Conservation (phyloP, 2,113 vertebrate genomes). For the Columba janthina region DNA sequence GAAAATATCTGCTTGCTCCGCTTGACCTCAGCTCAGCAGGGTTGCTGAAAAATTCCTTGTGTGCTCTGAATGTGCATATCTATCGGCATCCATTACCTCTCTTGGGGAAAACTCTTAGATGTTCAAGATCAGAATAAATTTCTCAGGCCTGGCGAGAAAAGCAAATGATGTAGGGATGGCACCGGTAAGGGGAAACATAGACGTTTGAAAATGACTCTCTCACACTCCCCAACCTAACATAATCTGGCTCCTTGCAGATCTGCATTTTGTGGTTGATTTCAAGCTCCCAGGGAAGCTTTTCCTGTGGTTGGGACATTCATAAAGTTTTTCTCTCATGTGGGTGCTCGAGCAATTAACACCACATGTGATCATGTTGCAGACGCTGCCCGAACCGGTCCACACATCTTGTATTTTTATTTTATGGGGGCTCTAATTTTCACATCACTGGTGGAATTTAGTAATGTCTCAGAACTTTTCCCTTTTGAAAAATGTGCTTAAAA, state of each 20-base stretch:
- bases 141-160: not conserved
- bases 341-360: not conserved
- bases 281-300: not conserved
- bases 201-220: not conserved
- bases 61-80: not conserved
- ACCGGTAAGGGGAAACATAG: not conserved
- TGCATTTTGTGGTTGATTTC: not conserved
- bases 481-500: not conserved
- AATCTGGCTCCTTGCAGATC: not conserved
- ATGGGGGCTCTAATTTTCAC: not conserved
- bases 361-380: not conserved
- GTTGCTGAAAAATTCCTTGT: not conserved
- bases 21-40: not conserved
- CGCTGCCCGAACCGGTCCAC: not conserved
- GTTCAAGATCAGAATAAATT: not conserved
- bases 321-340: not conserved
- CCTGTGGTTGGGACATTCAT: not conserved
- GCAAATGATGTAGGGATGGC: accelerated
- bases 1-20: not conserved
- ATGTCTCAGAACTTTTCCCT: not conserved
- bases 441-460: not conserved
- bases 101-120: not conserved
- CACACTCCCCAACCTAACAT: not conserved
- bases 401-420: not conserved
- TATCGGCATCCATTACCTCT: not conserved